A percentile compares a stretch with the other conserved stretches of the same genome.
Conservation (phyloP, 2,797 vertebrate species). For the Rhabdophis nuchalis region DNA sequence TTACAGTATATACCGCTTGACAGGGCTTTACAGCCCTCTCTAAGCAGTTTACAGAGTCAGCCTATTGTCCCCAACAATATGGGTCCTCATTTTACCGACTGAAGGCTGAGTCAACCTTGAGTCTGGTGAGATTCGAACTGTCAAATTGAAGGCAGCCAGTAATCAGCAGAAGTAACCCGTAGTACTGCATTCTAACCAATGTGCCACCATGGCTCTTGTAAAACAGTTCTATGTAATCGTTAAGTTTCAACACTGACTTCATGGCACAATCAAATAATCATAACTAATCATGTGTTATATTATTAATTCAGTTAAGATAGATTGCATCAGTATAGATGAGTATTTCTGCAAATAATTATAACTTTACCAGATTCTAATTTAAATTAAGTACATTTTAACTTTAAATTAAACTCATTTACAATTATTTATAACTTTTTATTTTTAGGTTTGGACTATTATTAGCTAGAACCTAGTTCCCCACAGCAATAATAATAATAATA, state of each 20-base stretch:
- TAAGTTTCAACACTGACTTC: not conserved
- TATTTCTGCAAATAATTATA: not conserved
- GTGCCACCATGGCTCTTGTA: too few species aligned
- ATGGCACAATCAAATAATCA: not conserved
- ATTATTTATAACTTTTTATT: not conserved
- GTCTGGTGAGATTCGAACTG: too few species aligned
- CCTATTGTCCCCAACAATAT: too few species aligned
- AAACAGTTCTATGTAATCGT: not conserved
- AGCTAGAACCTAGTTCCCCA: slow-evolving; percentile 8
- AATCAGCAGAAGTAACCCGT: too few species aligned
- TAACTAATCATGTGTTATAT: not conserved
- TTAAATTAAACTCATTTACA: not conserved
- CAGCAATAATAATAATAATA: too few species aligned
- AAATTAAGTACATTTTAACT: not conserved
- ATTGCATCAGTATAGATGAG: not conserved
- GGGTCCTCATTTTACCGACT: too few species aligned
- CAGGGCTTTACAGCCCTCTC: too few species aligned
- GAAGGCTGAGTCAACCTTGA: too few species aligned
- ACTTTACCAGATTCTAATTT: not conserved
- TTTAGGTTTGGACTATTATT: not conserved
- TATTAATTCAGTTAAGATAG: not conserved
- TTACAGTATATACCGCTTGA: too few species aligned
- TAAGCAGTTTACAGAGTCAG: too few species aligned
- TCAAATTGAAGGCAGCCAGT: too few species aligned
- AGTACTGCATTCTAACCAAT: too few species aligned